Conservation (phyloP, 1,140 invertebrate genomes). For the Drosophila asahinai region DNA sequence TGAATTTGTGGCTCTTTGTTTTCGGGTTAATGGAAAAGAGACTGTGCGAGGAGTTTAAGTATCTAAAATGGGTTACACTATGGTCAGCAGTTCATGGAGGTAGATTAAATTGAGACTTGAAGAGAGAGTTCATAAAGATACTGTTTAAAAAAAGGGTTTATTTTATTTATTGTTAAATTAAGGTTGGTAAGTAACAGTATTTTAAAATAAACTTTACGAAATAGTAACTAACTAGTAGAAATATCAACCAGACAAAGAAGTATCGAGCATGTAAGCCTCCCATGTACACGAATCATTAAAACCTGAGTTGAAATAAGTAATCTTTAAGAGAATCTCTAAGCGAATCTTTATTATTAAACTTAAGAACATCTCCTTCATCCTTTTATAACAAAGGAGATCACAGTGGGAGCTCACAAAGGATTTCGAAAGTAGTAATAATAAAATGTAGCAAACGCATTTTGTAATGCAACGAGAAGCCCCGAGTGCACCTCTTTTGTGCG, state of each 20-base stretch:
- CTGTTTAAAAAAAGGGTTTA: no score
- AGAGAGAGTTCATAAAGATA: background rate
- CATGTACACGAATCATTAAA: no score
- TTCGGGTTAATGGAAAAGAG: constrained; percentile 9
- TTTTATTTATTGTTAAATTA: background rate
- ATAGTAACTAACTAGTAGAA: no score
- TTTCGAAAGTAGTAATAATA: background rate
- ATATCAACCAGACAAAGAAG: background rate
- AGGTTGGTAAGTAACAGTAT: no score
- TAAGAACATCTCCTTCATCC: background rate
- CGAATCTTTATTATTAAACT: background rate
- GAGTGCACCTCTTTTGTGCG: constrained; percentile 29
- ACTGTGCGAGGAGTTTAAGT: background rate
- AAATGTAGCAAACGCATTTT: constrained; percentile 14
- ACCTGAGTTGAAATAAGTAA: background rate
- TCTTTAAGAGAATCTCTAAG: background rate
- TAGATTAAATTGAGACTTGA: background rate
- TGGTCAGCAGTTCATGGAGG: background rate
- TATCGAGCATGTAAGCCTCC: background rate
- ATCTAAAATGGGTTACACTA: background rate
- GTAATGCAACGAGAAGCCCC: constrained; percentile 4
- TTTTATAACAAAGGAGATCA: background rate
- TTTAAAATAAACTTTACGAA: no score
- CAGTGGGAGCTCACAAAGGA: constrained; percentile 13
- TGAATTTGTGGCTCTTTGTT: background rate